phyloP scores from a whole-genome alignment of 2,113 vertebrate species.

The Muscicapa adusta region DNA sequence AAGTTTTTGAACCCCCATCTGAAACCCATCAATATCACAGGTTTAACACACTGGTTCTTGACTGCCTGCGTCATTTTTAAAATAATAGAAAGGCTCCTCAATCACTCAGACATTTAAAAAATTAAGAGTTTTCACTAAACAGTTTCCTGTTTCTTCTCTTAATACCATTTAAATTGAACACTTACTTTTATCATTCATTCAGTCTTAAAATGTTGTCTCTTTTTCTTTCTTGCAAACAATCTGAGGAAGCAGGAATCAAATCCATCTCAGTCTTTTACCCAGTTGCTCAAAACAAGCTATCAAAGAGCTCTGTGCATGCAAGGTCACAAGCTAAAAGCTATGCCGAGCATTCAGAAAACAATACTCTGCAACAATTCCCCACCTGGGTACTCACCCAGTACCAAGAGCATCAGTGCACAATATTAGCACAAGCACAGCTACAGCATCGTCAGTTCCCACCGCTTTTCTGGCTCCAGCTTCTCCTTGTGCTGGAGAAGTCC shows the following conservation, averaged over 20 bases:
- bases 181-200: neutral
- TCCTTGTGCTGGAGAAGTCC: neutral
- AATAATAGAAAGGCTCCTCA: neutral
- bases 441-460: neutral
- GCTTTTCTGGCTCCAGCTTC: neutral
- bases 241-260: neutral
- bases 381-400: neutral
- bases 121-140: neutral
- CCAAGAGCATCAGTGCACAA: rapidly evolving
- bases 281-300: neutral
- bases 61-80: neutral
- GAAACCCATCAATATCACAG: neutral
- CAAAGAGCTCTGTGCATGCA: neutral
- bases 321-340: neutral
- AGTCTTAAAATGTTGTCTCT: neutral
- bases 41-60: neutral
- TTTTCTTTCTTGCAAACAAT: neutral
- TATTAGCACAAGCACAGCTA: neutral
- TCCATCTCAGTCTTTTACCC: neutral
- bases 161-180: neutral
- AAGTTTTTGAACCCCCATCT: neutral
- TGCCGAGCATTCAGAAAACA: neutral
- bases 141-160: neutral
- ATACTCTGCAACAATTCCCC: neutral
- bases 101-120: neutral